Evolutionary conservation across 2,113 vertebrate genomes (phyloP).

Genomic region (Hippolais icterina): DNA sequence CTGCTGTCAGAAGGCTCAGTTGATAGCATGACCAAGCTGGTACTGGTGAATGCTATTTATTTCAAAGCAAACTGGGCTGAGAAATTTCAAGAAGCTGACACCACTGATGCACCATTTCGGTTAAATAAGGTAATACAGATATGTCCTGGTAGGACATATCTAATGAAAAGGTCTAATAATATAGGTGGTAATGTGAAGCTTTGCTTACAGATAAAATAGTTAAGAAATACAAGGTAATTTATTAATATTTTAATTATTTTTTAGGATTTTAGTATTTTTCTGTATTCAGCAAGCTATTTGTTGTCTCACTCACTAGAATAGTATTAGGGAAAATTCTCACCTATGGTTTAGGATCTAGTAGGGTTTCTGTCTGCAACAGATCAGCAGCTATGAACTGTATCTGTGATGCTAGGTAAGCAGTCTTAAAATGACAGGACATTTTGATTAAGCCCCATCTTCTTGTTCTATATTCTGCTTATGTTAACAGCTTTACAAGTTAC

Average conservation of each 20-base stretch:
- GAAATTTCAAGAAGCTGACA: slow-evolving; percentile 74
- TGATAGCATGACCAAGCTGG: slow-evolving; percentile 73
- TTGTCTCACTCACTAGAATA: neutral
- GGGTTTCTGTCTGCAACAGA: neutral
- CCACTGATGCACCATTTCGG: slow-evolving; percentile 78
- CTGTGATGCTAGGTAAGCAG: neutral
- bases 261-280: neutral
- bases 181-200: neutral
- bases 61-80: slow-evolving; percentile 90
- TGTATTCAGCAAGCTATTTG: neutral
- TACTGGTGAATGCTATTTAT: slow-evolving; percentile 92
- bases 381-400: neutral
- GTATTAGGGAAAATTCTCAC: neutral
- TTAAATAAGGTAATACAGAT: slow-evolving; percentile 78
- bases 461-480: neutral
- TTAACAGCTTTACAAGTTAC: neutral
- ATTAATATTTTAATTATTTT: neutral
- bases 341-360: neutral
- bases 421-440: neutral
- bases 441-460: neutral
- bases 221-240: fast-evolving
- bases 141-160: fast-evolving
- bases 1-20: slow-evolving; percentile 79
- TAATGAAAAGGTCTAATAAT: neutral
- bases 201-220: neutral